phyloP scores from a whole-genome alignment of 2,797 vertebrate genomes.

The Picus viridis region DNA sequence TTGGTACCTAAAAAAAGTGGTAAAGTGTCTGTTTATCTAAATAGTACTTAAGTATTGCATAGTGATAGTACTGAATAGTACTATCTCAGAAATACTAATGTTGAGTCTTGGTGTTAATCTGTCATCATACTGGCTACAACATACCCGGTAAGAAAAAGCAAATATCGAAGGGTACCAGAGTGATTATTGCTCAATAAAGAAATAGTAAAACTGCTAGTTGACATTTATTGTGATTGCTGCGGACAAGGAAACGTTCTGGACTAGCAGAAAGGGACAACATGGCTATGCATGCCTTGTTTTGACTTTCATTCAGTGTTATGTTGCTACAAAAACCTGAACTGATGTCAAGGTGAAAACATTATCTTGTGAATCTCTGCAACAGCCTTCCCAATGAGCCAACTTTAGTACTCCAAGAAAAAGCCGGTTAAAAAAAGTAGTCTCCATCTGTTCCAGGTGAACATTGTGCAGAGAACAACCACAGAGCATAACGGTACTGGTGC shows the following conservation, averaged over 20 bases:
- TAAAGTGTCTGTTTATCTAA: background rate
- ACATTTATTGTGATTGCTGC: background rate
- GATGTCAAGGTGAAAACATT: background rate
- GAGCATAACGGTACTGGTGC: background rate
- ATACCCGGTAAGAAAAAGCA: background rate
- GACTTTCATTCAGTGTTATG: background rate
- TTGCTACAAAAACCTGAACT: background rate
- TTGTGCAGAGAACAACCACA: background rate
- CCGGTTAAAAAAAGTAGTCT: background rate
- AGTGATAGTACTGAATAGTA: background rate
- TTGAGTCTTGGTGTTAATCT: background rate
- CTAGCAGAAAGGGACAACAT: background rate
- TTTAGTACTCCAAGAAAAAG: background rate
- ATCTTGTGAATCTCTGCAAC: background rate
- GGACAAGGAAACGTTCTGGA: background rate
- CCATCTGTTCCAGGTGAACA: background rate
- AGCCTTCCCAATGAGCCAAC: background rate
- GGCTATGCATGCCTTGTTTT: background rate
- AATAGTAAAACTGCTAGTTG: background rate
- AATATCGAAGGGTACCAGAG: background rate
- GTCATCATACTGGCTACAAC: background rate
- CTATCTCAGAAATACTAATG: background rate
- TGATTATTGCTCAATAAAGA: background rate
- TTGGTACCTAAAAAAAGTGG: background rate
- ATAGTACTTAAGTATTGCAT: background rate